Conservation (phyloP, 1,140 invertebrate genomes). For the Cepaea nemoralis region DNA sequence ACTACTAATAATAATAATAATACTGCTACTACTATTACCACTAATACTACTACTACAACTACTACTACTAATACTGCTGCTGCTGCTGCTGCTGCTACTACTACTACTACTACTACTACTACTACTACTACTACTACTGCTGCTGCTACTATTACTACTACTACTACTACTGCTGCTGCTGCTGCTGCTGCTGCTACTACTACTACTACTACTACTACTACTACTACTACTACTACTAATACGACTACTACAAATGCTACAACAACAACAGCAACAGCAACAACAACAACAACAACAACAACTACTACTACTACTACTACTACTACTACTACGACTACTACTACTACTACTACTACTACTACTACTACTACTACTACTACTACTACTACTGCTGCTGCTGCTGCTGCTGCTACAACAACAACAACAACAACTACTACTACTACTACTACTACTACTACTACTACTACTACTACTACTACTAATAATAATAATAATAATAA, state of each 20-base stretch:
- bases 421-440: conserved; percentile 2
- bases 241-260: background rate
- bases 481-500: background rate
- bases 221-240: conserved; percentile 8
- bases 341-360: conserved; percentile 15
- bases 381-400: background rate
- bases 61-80: background rate
- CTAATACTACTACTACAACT: background rate
- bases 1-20: background rate
- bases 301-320: conserved; percentile 14
- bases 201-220: conserved; percentile 13
- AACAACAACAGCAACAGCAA: background rate
- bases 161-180: background rate
- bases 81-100: background rate
- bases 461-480: conserved; percentile 18
- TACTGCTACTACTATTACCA: conserved; percentile 12
- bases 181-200: background rate
- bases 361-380: conserved; percentile 12
- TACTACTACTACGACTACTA: conserved; percentile 15
- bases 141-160: conserved; percentile 5
- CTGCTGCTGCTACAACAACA: no score
- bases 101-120: conserved; percentile 10
- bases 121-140: background rate
- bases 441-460: background rate
- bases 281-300: background rate